Conservation (phyloP, 2,888 invertebrate genomes). For the Pocota personata region DNA sequence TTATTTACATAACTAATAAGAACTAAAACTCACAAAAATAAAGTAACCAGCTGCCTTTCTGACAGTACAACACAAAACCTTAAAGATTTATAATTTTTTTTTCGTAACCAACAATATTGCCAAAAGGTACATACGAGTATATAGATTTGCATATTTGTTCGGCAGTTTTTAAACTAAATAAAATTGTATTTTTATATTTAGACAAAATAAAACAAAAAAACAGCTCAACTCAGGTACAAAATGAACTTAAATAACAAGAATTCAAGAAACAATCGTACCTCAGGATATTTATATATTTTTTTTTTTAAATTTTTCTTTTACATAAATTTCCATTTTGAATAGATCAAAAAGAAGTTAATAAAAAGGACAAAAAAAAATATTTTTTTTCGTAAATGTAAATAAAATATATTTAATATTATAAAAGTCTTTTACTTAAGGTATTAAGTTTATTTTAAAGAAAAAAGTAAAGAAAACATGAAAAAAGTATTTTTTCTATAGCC, state of each 20-base stretch:
- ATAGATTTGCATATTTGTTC: conserved; percentile 39
- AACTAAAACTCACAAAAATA: conserved; percentile 54
- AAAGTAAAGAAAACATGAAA: conserved; percentile 11
- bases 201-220: conserved; percentile 42
- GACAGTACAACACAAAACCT: conserved; percentile 75
- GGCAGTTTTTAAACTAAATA: conserved; percentile 38
- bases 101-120: conserved; percentile 9
- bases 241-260: conserved; percentile 39
- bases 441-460: conserved; percentile 36
- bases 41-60: conserved; percentile 76
- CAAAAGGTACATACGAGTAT: background rate
- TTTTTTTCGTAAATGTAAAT: conserved; percentile 44
- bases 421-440: conserved; percentile 49
- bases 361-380: conserved; percentile 1
- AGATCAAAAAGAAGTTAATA: conserved; percentile 2
- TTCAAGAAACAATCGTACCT: conserved; percentile 69
- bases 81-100: conserved; percentile 26
- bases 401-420: conserved; percentile 52
- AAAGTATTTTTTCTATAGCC: conserved; percentile 55
- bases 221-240: conserved; percentile 72
- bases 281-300: conserved; percentile 57
- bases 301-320: conserved; percentile 21
- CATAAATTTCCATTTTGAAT: conserved; percentile 23
- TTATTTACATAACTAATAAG: conserved; percentile 41
- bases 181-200: conserved; percentile 63